Evolutionary conservation across 2,797 vertebrate species (phyloP).

Genomic region (Silurus lanzhouensis): DNA sequence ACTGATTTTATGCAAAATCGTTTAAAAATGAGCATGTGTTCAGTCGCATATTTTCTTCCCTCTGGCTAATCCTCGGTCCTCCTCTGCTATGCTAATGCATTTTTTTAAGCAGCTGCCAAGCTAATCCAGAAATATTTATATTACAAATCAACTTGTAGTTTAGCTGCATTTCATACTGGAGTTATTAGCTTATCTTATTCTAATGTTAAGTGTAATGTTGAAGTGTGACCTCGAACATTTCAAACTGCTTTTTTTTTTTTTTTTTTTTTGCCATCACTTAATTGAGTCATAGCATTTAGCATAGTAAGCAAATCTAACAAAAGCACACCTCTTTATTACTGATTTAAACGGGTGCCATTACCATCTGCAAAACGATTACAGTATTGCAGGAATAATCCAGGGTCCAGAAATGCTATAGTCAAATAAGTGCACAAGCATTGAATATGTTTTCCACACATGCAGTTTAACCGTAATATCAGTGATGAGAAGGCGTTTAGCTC

Average conservation of each 20-base stretch:
- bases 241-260: neutral
- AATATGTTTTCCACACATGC: neutral
- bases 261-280: neutral
- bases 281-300: neutral
- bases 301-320: neutral
- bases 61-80: neutral
- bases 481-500: neutral
- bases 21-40: neutral
- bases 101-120: neutral
- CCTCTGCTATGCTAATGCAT: neutral
- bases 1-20: too few species aligned
- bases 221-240: slow-evolving; percentile 1
- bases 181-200: neutral
- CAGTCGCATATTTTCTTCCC: neutral
- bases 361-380: neutral
- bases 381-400: neutral
- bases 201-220: neutral
- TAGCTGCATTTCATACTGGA: neutral
- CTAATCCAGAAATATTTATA: neutral
- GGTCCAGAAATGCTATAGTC: neutral
- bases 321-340: neutral
- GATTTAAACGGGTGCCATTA: neutral
- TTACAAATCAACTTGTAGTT: slow-evolving; percentile 9
- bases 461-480: neutral
- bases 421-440: neutral